Percentiles rank a stretch among this genome's conserved stretches.
Evolutionary conservation across 2,888 invertebrate genomes (phyloP).

Genomic region (Sclerodermus sp.): DNA sequence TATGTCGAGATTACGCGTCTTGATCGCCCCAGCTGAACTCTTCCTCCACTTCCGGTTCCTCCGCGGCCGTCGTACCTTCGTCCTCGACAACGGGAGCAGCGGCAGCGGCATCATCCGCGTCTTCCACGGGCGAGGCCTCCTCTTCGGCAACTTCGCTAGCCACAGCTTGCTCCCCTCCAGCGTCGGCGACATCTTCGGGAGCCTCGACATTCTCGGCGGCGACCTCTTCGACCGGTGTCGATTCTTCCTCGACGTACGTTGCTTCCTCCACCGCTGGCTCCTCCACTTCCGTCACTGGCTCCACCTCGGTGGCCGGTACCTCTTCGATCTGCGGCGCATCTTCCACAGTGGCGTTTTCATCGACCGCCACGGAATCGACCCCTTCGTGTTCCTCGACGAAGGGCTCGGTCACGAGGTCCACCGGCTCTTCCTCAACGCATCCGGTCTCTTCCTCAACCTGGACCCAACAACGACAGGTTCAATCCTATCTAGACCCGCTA

Average conservation of each 20-base stretch:
- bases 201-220: constrained; percentile 14
- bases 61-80: constrained; percentile 15
- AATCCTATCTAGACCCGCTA: no score
- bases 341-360: constrained; percentile 10
- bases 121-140: neutral
- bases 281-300: constrained; percentile 8
- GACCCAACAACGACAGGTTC: neutral
- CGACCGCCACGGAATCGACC: constrained; percentile 8
- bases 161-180: constrained; percentile 12
- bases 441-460: constrained; percentile 31
- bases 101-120: neutral
- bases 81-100: neutral
- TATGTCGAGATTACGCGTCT: constrained; percentile 29
- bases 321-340: constrained; percentile 27
- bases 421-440: constrained; percentile 20
- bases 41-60: constrained; percentile 16
- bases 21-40: constrained; percentile 32
- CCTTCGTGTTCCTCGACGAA: constrained; percentile 31
- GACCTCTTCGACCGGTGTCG: neutral
- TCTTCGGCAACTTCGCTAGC: neutral
- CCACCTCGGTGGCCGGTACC: constrained; percentile 3
- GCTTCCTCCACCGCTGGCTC: constrained; percentile 15
- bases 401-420: constrained; percentile 17
- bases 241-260: constrained; percentile 1
- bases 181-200: neutral